Base-by-base conservation (phyloP, 2,888 invertebrate species). In the Drosophila prostipennis region DNA sequence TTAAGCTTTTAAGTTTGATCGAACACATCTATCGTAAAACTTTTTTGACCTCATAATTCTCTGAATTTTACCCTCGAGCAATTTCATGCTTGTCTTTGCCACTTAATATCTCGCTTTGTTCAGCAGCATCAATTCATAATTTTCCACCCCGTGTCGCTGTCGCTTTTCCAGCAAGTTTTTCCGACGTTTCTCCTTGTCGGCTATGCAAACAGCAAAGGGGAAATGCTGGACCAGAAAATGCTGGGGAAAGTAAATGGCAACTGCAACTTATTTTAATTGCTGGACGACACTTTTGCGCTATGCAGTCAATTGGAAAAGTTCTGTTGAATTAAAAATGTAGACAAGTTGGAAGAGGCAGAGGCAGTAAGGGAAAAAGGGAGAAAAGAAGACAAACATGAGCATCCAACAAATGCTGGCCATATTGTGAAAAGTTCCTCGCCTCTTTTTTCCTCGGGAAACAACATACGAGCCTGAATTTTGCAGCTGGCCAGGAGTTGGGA, bases 281-380 rank as follows among this genome's bases (percentile, higher is more conserved):
- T 61, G 75, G 72, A 80, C 80, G 81, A 78, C 78, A 78, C 80
- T 80, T 80, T 80, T 78, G 53, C 72, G 75, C 75, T 72, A 67
- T 80, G 78, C 80, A 78, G 78, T 75, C 80, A 78, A 78, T 78
- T 80, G 78, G 69, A 78, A 78, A 78, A 78, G 80, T 78, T 80
- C 80, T 80, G 64, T 72, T 73, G 76, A 76, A 79, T 65, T 79
- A 68, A 75, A 81, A 71, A 76, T 67, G 60, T 37, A 76, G 70
- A 78, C 75, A 72, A 68, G 45, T 29, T 34, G 70, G 60, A 13
- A 46, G 29, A 23, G 48, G 32, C 3, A 34, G 14, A 39, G 19
- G 26, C 26, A 26, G 26, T 5, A 6, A 26, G 26, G 5, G 26
- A 26, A 26, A 26, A 19, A 56, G 8, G 34, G 56, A 39, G 55